Conservation (phyloP, 2,113 vertebrate species). For the Alexandromys fortis region DNA sequence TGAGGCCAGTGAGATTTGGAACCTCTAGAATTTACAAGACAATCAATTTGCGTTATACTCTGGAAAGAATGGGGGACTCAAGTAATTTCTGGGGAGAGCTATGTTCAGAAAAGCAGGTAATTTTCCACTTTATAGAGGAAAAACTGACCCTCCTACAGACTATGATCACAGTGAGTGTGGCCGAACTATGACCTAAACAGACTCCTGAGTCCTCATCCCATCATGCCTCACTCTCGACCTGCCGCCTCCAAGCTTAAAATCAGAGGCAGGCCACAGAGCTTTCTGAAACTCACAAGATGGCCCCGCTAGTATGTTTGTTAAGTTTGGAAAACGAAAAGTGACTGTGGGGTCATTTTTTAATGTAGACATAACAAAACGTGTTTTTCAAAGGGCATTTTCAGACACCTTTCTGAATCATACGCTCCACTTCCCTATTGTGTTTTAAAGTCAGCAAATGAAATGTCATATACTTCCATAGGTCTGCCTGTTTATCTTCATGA, state of each 20-base stretch:
- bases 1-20: not conserved
- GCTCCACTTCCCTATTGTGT: not conserved
- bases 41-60: not conserved
- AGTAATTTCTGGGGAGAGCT: not conserved
- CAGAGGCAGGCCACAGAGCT: not conserved
- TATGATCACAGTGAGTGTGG: not conserved
- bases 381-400: slow-evolving; percentile 11
- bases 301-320: not conserved
- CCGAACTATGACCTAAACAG: not conserved
- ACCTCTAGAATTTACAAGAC: not conserved
- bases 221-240: not conserved
- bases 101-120: not conserved
- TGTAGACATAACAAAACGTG: slow-evolving; percentile 24
- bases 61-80: not conserved
- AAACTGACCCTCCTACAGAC: slow-evolving; percentile 49
- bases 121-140: not conserved
- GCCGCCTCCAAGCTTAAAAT: not conserved
- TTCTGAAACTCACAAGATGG: not conserved
- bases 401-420: slow-evolving; percentile 21
- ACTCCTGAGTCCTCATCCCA: not conserved
- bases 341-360: not conserved
- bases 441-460: slow-evolving; percentile 54
- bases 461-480: not conserved
- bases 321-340: slow-evolving; percentile 40
- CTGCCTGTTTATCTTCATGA: slow-evolving; percentile 42